Percentiles rank a stretch among this genome's conserved stretches.
phyloP scores from a whole-genome alignment of 2,113 vertebrate genomes.

The Arothron firmamentum region DNA sequence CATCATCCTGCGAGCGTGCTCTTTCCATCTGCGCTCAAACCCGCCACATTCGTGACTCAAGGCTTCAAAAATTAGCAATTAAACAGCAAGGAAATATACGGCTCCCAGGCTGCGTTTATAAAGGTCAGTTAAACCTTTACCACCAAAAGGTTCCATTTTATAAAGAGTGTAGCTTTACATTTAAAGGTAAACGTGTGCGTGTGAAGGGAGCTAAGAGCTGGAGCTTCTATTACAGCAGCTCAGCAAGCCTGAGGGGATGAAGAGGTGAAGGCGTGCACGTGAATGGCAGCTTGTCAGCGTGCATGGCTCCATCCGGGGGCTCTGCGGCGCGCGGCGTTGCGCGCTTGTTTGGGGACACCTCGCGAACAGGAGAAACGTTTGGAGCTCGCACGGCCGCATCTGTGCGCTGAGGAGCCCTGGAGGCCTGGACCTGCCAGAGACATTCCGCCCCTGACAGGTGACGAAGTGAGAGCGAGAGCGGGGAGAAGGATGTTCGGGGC shows the following conservation, averaged over 20 bases:
- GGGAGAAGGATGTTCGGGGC: constrained; percentile 63
- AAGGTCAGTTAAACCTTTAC: background rate
- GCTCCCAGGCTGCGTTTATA: too few relatives aligned
- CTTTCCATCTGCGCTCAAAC: constrained; percentile 20
- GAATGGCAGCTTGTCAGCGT: too few relatives aligned
- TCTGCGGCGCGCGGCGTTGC: constrained; percentile 18
- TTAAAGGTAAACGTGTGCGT: too few relatives aligned
- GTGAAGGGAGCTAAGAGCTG: too few relatives aligned
- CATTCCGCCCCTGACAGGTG: constrained; percentile 77
- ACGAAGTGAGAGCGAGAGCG: constrained; percentile 75
- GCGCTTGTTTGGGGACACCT: constrained; percentile 14
- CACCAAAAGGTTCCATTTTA: too few relatives aligned
- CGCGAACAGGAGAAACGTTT: constrained; percentile 59
- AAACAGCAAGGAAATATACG: background rate
- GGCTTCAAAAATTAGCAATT: constrained; percentile 1
- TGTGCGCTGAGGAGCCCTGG: constrained; percentile 57
- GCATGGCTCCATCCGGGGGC: constrained; percentile 4
- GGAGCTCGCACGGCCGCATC: constrained; percentile 63
- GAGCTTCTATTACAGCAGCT: too few relatives aligned
- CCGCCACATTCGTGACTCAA: background rate
- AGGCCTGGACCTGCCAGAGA: constrained; percentile 63
- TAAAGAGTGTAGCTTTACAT: too few relatives aligned
- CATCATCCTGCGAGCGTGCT: constrained; percentile 9
- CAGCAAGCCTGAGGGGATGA: too few relatives aligned
- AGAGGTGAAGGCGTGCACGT: background rate